Evolutionary conservation across 2,113 vertebrate species (phyloP).

Genomic region (Carlito syrichta): DNA sequence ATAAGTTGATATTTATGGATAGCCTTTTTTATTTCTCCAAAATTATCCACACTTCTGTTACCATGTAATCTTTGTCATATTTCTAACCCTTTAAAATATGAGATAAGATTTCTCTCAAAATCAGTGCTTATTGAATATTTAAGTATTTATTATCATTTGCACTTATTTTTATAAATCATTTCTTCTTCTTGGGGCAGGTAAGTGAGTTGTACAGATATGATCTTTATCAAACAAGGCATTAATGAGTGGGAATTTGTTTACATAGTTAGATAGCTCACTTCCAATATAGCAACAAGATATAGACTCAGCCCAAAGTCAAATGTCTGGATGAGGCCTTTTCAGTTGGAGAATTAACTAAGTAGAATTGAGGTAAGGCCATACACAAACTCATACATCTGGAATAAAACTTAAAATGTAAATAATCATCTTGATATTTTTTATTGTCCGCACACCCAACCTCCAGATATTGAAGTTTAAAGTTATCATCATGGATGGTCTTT

Average conservation of each 20-base stretch:
- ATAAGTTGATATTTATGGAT: background rate
- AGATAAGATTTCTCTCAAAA: constrained; percentile 42
- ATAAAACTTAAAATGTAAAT: constrained; percentile 12
- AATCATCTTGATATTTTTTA: background rate
- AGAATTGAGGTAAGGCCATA: background rate
- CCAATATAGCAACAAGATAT: background rate
- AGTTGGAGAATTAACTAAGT: constrained; percentile 22
- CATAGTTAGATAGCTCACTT: background rate
- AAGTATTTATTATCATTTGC: background rate
- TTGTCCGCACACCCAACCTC: background rate
- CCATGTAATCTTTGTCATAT: constrained; percentile 2
- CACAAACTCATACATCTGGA: constrained; percentile 16
- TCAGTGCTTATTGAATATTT: background rate
- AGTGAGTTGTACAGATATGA: background rate
- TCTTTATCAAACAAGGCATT: background rate
- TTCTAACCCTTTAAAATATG: constrained; percentile 47
- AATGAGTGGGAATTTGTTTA: background rate
- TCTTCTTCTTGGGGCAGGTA: background rate
- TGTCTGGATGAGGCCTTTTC: background rate
- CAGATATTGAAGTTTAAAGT: background rate
- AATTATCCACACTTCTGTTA: background rate
- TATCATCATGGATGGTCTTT: background rate
- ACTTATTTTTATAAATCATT: background rate
- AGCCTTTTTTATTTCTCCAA: background rate
- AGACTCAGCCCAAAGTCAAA: background rate